Base-by-base conservation (phyloP, 2,888 invertebrate species). In the Dryomyza anilis region DNA sequence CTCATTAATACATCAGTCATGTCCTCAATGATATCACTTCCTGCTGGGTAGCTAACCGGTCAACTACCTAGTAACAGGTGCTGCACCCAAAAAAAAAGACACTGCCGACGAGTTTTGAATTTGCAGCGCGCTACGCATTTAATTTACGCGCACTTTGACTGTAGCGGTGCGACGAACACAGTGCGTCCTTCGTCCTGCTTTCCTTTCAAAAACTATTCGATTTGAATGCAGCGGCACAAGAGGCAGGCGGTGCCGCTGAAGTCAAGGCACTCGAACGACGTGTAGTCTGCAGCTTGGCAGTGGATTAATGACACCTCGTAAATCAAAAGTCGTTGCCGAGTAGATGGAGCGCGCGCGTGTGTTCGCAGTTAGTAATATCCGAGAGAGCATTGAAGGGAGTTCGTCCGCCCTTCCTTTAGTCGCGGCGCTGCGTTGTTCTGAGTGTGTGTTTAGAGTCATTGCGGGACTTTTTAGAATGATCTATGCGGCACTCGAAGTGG, bases 231-330 rank as follows among this genome's bases (percentile, higher is more conserved):
- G n/a, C n/a, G n/a, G n/a, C n/a, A n/a, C n/a, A n/a, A n/a, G n/a
- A n/a, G 39, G 3, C 39, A 39, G 39, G n/a, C 39, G 39, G 3
- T 39, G 3, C 39, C 39, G 39, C 23, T 19, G 14, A 25, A 50
- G 29, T 30, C 8, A 30, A 23, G 12, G 33, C 30, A n/a, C 14
- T 33, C 33, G 21, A 57, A 53, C 14, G 56, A 56, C 58, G 30
- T 48, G 30, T 55, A 36, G 55, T 46, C 59, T 27, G 8, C 57
- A 39, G 45, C 46, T 46, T 33, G 55, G 39, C 52, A 58, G 30
- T 65, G 65, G 65, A 65, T 67, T 65, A 67, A 67, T 65, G 67
- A 65, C 67, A 63, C 59, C 63, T 53, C 65, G 58, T 67, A 67
- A 63, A 67, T 67, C 63, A 67, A 65, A 67, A 56, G 67, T 67